Evolutionary conservation across 2,113 vertebrate species (phyloP).

Genomic region (Mus musculus): GRCm39 chr1:77121001-77121500

Average conservation of each 20-base stretch:
- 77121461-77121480: background rate
- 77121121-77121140: background rate
- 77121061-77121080: background rate
- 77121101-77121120: background rate
- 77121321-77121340: background rate
- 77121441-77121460: background rate
- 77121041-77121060: background rate
- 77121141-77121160: background rate
- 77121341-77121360: background rate
- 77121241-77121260: background rate
- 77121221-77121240: background rate
- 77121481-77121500: background rate
- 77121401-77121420: background rate
- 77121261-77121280: too few species aligned
- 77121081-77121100: background rate
- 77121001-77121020: slow-evolving; percentile 34
- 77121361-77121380: background rate
- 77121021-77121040: background rate
- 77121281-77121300: background rate
- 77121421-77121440: background rate
- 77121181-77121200: background rate
- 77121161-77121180: background rate
- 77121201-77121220: background rate
- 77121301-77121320: background rate
- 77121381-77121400: background rate